Conservation (phyloP, 2,888 invertebrate genomes). For the Troides oblongomaculatus region DNA sequence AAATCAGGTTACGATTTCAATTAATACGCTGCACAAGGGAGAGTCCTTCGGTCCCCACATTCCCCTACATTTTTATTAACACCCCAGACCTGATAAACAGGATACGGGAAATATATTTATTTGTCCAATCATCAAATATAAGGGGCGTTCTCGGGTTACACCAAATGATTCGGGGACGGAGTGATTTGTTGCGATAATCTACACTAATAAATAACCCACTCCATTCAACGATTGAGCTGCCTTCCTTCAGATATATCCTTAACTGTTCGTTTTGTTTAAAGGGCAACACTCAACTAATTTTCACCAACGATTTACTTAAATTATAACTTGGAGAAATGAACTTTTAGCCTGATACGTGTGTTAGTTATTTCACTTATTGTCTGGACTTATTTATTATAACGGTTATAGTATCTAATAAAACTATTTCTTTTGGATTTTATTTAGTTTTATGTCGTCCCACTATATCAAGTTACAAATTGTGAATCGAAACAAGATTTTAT, state of each 20-base stretch:
- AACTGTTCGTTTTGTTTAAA: conserved; percentile 52
- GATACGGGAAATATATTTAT: conserved; percentile 80
- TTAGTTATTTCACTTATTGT: not conserved
- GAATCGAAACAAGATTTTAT: not conserved
- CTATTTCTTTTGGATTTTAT: not conserved
- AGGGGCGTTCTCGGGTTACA: conserved; percentile 78
- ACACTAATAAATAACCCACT: conserved; percentile 74
- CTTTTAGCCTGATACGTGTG: not conserved
- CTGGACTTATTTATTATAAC: too few species aligned
- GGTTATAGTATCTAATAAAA: not conserved
- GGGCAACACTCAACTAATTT: conserved; percentile 48
- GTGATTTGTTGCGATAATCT: conserved; percentile 80
- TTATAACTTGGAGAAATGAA: not conserved
- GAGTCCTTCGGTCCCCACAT: conserved; percentile 36
- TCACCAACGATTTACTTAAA: conserved; percentile 6
- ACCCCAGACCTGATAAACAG: conserved; percentile 77
- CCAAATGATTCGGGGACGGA: conserved; percentile 66
- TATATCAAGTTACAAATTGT: not conserved
- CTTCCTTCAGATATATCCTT: conserved; percentile 53
- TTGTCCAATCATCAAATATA: conserved; percentile 78
- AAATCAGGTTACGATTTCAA: not conserved
- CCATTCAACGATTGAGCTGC: conserved; percentile 72
- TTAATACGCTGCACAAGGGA: not conserved
- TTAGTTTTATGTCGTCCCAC: not conserved
- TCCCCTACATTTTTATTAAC: conserved; percentile 79